Evolutionary conservation across 2,113 vertebrate genomes (phyloP).

Genomic region (Salvelinus sp.): DNA sequence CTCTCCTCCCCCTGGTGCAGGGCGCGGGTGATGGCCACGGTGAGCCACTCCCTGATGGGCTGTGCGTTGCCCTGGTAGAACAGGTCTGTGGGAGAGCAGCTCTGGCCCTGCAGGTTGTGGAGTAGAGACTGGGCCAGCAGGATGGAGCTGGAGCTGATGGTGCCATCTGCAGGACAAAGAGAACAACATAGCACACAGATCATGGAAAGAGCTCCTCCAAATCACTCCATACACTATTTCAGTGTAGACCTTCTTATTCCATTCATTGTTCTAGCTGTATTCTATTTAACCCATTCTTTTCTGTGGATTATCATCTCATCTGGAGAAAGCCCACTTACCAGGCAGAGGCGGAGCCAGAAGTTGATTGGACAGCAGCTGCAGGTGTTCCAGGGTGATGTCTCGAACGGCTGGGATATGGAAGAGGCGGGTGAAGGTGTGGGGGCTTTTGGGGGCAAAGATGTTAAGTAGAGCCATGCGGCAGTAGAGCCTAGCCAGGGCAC

Average conservation of each 20-base stretch:
- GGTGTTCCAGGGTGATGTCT: slow-evolving; percentile 95
- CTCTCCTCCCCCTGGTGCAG: slow-evolving; percentile 96
- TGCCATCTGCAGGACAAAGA: slow-evolving; percentile 81
- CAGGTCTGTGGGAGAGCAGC: slow-evolving; percentile 91
- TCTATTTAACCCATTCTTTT: background rate
- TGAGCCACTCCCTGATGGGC: slow-evolving; percentile 90
- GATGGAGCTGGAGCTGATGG: slow-evolving; percentile 91
- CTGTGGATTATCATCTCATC: background rate
- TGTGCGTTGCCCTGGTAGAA: slow-evolving; percentile 95
- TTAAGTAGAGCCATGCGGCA: slow-evolving; percentile 96
- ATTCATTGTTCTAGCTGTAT: background rate
- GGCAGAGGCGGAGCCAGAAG: slow-evolving; percentile 94
- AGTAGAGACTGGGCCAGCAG: slow-evolving; percentile 92
- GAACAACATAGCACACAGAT: background rate
- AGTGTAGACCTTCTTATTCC: too few species aligned
- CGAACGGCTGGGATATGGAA: slow-evolving; percentile 95
- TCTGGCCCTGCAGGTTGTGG: slow-evolving; percentile 88
- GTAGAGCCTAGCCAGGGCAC: slow-evolving; percentile 88
- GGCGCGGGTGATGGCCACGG: slow-evolving; percentile 90
- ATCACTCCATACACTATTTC: too few species aligned
- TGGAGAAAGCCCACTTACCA: slow-evolving; percentile 70
- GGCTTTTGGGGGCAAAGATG: slow-evolving; percentile 94
- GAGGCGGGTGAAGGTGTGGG: slow-evolving; percentile 93
- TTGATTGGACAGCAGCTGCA: slow-evolving; percentile 95
- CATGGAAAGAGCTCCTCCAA: background rate